A percentile compares a stretch with the other conserved stretches of the same genome.
phyloP scores from a whole-genome alignment of 2,888 invertebrate species.

The Cinara cedri region DNA sequence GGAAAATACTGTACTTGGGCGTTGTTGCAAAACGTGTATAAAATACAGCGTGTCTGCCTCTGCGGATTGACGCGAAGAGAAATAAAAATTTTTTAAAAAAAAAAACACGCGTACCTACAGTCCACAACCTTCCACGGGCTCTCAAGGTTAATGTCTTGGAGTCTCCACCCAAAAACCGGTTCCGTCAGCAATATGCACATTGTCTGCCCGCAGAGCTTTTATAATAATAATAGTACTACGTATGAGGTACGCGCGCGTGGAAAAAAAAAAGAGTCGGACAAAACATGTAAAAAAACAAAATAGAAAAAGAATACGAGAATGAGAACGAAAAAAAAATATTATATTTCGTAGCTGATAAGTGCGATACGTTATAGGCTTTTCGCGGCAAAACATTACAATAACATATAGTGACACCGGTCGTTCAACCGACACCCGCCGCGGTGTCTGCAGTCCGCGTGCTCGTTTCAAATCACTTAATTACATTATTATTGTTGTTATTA shows the following conservation, averaged over 20 bases:
- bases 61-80: not conserved
- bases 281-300: not conserved
- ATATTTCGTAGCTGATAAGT: not conserved
- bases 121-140: conserved; percentile 28
- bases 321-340: not conserved
- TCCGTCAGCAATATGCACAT: conserved; percentile 9
- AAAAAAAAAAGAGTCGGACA: not conserved
- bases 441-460: conserved; percentile 7
- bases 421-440: conserved; percentile 37
- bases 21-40: not conserved
- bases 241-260: not conserved
- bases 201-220: conserved; percentile 52
- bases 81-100: too few relatives aligned
- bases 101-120: too few relatives aligned
- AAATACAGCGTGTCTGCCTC: not conserved
- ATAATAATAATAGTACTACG: not conserved
- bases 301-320: not conserved
- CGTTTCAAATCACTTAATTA: conserved; percentile 17
- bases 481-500: too few relatives aligned
- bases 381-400: not conserved
- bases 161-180: conserved; percentile 55
- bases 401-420: conserved; percentile 31
- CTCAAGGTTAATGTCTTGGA: conserved; percentile 52
- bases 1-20: too few relatives aligned
- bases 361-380: not conserved